phyloP scores from a whole-genome alignment of 2,888 invertebrate species.

The Sylvicola fuscatus region DNA sequence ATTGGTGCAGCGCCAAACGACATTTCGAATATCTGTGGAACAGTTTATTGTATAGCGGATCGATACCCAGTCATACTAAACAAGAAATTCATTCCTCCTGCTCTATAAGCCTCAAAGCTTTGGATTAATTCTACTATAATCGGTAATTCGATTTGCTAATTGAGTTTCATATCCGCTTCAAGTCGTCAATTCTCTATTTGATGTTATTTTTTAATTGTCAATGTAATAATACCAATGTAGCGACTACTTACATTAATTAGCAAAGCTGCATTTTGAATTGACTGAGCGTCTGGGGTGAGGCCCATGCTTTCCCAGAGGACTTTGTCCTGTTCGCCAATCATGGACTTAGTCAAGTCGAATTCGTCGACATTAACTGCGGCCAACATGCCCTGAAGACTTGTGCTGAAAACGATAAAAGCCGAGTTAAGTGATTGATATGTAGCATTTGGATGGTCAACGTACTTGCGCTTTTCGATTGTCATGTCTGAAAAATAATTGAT shows the following conservation, averaged over 20 bases:
- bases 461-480: slow-evolving; percentile 25
- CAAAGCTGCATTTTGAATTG: slow-evolving; percentile 23
- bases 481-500: slow-evolving; percentile 19
- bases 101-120: too few species aligned
- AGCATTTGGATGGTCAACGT: too few species aligned
- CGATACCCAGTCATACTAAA: too few species aligned
- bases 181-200: too few species aligned
- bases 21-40: slow-evolving; percentile 13
- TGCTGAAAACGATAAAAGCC: too few species aligned
- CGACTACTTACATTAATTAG: slow-evolving; percentile 12
- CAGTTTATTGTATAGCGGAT: too few species aligned
- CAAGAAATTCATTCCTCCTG: too few species aligned
- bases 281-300: slow-evolving; percentile 21
- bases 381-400: slow-evolving; percentile 12
- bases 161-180: too few species aligned
- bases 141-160: too few species aligned
- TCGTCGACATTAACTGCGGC: slow-evolving; percentile 11
- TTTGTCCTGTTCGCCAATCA: slow-evolving; percentile 24
- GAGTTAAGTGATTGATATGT: too few species aligned
- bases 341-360: slow-evolving; percentile 15
- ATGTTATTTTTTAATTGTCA: too few species aligned
- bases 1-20: slow-evolving; percentile 26
- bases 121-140: too few species aligned
- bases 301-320: slow-evolving; percentile 30
- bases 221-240: neutral